These are phyloP conservation scores for Muricea muricata DNA, from an alignment of 92 coral and sea anemone genomes.

Conservation along the genomic window DNA sequence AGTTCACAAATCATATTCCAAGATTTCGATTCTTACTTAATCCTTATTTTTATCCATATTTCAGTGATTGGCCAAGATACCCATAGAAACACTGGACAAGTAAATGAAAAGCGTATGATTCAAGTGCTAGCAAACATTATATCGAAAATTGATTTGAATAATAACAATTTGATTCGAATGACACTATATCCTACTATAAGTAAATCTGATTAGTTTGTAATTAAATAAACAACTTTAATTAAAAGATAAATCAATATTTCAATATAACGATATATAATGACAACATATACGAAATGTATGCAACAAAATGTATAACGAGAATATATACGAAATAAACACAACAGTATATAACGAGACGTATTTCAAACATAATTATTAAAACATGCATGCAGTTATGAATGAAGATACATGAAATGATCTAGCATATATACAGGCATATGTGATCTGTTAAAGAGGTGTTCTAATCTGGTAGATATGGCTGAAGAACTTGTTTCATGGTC, in stretches of 20 bases:
- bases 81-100: neutral
- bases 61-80: neutral
- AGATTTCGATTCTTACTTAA: neutral
- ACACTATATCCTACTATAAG: neutral
- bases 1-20: neutral
- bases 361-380: too few species aligned
- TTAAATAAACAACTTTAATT: neutral
- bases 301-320: too few species aligned
- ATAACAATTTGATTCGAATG: neutral
- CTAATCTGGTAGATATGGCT: slow-evolving; percentile 70
- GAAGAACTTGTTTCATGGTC: slow-evolving; percentile 70
- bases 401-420: too few species aligned
- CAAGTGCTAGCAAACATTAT: neutral
- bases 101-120: neutral
- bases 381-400: too few species aligned
- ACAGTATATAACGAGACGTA: too few species aligned
- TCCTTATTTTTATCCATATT: neutral
- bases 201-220: neutral
- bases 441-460: neutral
- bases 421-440: too few species aligned
- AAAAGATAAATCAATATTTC: neutral
- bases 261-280: too few species aligned
- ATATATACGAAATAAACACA: too few species aligned
- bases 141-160: neutral
- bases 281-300: too few species aligned